Conservation (phyloP, 92 coral and sea anemone genomes). For the Paragorgia papillata region DNA sequence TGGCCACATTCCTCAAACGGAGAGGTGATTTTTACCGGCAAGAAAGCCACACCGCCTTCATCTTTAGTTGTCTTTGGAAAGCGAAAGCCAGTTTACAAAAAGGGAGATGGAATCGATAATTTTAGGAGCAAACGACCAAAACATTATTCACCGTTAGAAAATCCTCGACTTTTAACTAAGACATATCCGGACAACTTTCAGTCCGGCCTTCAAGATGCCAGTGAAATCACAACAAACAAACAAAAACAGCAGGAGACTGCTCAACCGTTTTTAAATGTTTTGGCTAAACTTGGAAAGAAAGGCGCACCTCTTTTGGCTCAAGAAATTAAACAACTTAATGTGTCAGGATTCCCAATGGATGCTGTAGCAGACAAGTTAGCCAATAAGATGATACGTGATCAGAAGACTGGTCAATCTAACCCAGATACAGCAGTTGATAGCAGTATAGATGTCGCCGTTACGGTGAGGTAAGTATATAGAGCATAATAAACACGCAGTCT, state of each 20-base stretch:
- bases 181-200: neutral
- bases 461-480: neutral
- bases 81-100: too few species aligned
- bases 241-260: too few species aligned
- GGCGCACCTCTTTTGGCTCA: neutral
- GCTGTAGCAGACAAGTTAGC: slow-evolving; percentile 1
- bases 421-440: neutral
- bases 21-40: too few species aligned
- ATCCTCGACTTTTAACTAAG: neutral
- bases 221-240: too few species aligned
- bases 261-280: neutral
- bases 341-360: neutral
- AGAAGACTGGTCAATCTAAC: neutral
- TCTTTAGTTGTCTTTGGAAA: too few species aligned
- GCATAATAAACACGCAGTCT: too few species aligned
- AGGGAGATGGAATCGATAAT: too few species aligned
- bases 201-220: too few species aligned
- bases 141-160: too few species aligned
- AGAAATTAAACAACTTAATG: neutral
- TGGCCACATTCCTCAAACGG: too few species aligned
- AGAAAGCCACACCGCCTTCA: too few species aligned
- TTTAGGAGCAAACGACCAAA: too few species aligned
- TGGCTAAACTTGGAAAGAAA: neutral
- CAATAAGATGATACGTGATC: neutral
- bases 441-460: neutral